Conservation (phyloP, 1,140 invertebrate species). For the Drosophila melanica region DNA sequence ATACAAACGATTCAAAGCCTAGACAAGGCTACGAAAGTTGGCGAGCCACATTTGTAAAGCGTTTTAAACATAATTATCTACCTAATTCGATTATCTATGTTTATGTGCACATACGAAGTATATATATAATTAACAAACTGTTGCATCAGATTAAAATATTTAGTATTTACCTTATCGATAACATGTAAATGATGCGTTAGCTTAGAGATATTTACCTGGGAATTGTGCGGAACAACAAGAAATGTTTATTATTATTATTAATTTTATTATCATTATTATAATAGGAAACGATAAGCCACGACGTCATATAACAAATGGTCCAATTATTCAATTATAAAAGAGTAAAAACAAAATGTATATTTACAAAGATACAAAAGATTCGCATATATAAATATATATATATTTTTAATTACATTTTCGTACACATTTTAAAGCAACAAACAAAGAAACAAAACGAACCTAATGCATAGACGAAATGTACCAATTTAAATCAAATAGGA, state of each 20-base stretch:
- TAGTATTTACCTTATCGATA: slow-evolving; percentile 50
- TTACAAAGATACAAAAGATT: slow-evolving; percentile 47
- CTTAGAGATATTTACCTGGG: slow-evolving; percentile 67
- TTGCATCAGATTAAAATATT: slow-evolving; percentile 60
- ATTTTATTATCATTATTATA: slow-evolving; percentile 37
- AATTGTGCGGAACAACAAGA: slow-evolving; percentile 71
- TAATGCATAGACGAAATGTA: slow-evolving; percentile 55
- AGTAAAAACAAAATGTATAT: slow-evolving; percentile 53
- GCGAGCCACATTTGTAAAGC: slow-evolving; percentile 68
- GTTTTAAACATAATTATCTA: slow-evolving; percentile 60
- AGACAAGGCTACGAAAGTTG: slow-evolving; percentile 60
- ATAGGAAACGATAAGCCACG: slow-evolving; percentile 68
- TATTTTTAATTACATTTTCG: slow-evolving; percentile 75
- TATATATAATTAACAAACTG: slow-evolving; percentile 53
- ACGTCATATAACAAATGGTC: slow-evolving; percentile 79
- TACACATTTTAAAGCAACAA: slow-evolving; percentile 60
- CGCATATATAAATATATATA: slow-evolving; percentile 46
- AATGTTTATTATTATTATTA: slow-evolving; percentile 52
- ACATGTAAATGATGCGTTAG: slow-evolving; percentile 63
- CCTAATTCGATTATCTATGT: slow-evolving; percentile 18
- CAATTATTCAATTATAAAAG: slow-evolving; percentile 78
- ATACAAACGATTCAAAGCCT: slow-evolving; percentile 52
- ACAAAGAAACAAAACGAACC: slow-evolving; percentile 20
- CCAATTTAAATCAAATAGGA: slow-evolving; percentile 75
- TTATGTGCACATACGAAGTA: slow-evolving; percentile 27